Percentiles rank a stretch among this genome's conserved stretches.
These are phyloP conservation scores for Pyrrhia umbra DNA, from an alignment of 2,888 invertebrate genomes.

Conservation along the genomic window DNA sequence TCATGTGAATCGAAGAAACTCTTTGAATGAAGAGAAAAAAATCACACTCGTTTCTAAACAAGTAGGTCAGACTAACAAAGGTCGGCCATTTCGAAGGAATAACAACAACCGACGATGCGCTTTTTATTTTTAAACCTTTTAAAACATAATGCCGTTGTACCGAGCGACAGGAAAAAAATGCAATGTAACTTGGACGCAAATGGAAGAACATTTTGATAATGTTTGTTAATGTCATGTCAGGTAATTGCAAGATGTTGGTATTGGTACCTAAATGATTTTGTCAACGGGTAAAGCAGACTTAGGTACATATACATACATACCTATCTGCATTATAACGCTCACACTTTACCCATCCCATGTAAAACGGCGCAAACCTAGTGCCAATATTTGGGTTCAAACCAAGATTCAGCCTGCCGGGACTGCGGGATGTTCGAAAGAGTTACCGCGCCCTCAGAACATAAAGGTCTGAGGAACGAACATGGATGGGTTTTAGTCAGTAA, in stretches of 20 bases:
- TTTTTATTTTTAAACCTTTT: slow-evolving; percentile 55
- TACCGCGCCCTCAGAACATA: too few species aligned
- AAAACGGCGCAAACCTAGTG: too few species aligned
- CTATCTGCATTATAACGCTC: too few species aligned
- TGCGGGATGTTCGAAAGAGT: too few species aligned
- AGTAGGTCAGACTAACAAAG: slow-evolving; percentile 31
- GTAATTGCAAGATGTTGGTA: not conserved
- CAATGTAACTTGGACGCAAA: slow-evolving; percentile 32
- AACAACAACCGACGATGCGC: slow-evolving; percentile 30
- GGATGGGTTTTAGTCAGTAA: too few species aligned
- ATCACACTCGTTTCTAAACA: slow-evolving; percentile 10
- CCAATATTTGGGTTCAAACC: too few species aligned
- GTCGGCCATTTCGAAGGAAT: slow-evolving; percentile 31
- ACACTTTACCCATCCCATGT: too few species aligned
- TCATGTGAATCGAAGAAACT: not conserved
- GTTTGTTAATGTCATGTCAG: not conserved
- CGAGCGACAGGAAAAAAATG: slow-evolving; percentile 33
- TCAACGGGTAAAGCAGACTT: too few species aligned
- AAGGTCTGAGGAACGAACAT: too few species aligned
- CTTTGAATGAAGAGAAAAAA: not conserved
- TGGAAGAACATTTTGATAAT: slow-evolving; percentile 19
- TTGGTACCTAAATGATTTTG: too few species aligned
- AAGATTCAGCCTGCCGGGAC: too few species aligned
- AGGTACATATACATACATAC: too few species aligned
- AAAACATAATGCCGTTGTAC: slow-evolving; percentile 43